Percentiles rank a stretch among this genome's conserved stretches.
Conservation (phyloP, 1,140 invertebrate species). For the Wiebesia pumilae region DNA sequence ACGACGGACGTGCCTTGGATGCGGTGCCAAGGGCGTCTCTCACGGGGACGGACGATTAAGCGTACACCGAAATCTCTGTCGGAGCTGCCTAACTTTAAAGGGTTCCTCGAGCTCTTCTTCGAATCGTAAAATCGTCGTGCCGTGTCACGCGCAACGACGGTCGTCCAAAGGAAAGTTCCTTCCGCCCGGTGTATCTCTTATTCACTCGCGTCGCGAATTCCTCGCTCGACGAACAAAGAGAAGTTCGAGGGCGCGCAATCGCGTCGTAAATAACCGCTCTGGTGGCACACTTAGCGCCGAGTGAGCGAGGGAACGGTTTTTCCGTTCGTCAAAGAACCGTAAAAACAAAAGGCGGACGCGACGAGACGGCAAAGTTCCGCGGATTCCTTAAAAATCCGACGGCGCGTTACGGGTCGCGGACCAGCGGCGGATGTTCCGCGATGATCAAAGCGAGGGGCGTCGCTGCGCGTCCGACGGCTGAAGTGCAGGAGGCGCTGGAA, state of each 20-base stretch:
- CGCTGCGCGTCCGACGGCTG: background rate
- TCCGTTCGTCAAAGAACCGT: slow-evolving; percentile 6
- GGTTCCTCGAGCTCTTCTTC: background rate
- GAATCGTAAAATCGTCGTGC: background rate
- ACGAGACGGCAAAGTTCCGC: background rate
- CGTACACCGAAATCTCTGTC: background rate
- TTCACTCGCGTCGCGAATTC: background rate
- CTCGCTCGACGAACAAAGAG: background rate
- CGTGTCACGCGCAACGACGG: too few species aligned
- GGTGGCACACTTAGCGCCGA: background rate
- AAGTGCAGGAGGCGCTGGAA: background rate
- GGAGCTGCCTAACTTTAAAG: background rate
- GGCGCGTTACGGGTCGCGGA: background rate
- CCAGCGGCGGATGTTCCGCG: background rate
- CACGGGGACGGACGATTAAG: too few species aligned
- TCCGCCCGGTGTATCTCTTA: background rate
- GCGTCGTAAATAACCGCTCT: background rate
- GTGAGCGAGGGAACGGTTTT: too few species aligned
- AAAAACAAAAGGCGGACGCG: background rate
- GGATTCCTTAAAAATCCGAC: background rate
- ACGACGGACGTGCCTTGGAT: background rate
- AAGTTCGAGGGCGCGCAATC: background rate
- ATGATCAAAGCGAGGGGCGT: slow-evolving; percentile 23
- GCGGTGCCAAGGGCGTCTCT: background rate
- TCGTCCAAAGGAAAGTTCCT: background rate